These are phyloP conservation scores for Avahi laniger DNA, from an alignment of 2,797 vertebrate genomes.

Conservation along the genomic window DNA sequence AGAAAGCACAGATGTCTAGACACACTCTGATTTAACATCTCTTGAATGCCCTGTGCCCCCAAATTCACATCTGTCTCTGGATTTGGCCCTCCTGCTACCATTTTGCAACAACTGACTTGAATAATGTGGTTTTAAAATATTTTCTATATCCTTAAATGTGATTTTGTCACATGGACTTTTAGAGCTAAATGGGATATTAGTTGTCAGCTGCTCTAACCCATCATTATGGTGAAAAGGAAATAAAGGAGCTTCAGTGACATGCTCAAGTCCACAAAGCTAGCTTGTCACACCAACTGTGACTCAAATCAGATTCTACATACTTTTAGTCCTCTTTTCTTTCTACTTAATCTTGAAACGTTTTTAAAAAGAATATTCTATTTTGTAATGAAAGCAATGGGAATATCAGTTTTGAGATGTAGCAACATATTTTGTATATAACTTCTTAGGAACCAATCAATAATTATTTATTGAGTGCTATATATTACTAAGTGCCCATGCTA, in stretches of 20 bases:
- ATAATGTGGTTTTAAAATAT: neutral
- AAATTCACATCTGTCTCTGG: neutral
- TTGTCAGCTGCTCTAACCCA: neutral
- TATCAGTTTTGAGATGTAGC: neutral
- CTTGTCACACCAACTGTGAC: neutral
- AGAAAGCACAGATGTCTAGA: neutral
- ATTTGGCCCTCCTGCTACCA: neutral
- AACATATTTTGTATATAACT: neutral
- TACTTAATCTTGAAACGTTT: conserved; percentile 12
- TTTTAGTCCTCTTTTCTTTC: neutral
- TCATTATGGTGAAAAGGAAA: neutral
- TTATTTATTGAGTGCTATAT: neutral
- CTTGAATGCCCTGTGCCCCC: neutral
- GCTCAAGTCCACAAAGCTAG: neutral
- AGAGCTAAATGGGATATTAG: neutral
- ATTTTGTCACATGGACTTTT: conserved; percentile 16
- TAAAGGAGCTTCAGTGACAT: neutral
- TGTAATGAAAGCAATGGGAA: neutral
- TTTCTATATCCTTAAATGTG: neutral
- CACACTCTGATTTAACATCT: neutral
- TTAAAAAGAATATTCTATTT: neutral
- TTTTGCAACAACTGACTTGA: conserved; percentile 5
- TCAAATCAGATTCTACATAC: neutral
- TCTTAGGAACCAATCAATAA: neutral
- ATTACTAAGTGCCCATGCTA: neutral